phyloP scores from a whole-genome alignment of 1,140 invertebrate species.

The Tetramorium alpestre region DNA sequence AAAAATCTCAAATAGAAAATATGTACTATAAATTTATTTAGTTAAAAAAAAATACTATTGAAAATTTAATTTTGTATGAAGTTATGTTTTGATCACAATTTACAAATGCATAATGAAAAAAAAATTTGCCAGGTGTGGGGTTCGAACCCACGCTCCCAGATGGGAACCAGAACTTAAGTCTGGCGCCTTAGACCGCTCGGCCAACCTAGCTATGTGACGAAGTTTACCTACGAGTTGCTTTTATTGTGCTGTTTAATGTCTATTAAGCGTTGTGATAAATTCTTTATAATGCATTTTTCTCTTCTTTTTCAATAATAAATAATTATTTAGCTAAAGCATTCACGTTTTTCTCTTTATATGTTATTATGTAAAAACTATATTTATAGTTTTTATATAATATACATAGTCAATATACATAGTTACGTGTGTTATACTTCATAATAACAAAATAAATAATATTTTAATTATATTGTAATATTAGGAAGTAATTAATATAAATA shows the following conservation, averaged over 20 bases:
- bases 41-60: background rate
- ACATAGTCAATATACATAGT: background rate
- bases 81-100: background rate
- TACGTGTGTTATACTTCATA: background rate
- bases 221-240: rapidly evolving
- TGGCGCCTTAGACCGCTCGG: constrained; percentile 88
- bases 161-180: constrained; percentile 88
- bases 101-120: constrained; percentile 31
- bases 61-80: background rate
- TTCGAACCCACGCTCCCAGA: constrained; percentile 78
- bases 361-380: background rate
- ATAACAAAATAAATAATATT: background rate
- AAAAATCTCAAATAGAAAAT: background rate
- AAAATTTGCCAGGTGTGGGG: constrained; percentile 76
- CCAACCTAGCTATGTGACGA: constrained; percentile 80
- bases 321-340: background rate
- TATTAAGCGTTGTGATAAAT: background rate
- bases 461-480: background rate
- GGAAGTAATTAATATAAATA: background rate
- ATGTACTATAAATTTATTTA: background rate
- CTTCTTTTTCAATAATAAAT: background rate
- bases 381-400: background rate
- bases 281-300: background rate
- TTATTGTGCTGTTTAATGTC: rapidly evolving
- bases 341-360: background rate